These are phyloP conservation scores for Tapirus indicus DNA, from an alignment of 2,797 vertebrate genomes.

Conservation along the genomic window DNA sequence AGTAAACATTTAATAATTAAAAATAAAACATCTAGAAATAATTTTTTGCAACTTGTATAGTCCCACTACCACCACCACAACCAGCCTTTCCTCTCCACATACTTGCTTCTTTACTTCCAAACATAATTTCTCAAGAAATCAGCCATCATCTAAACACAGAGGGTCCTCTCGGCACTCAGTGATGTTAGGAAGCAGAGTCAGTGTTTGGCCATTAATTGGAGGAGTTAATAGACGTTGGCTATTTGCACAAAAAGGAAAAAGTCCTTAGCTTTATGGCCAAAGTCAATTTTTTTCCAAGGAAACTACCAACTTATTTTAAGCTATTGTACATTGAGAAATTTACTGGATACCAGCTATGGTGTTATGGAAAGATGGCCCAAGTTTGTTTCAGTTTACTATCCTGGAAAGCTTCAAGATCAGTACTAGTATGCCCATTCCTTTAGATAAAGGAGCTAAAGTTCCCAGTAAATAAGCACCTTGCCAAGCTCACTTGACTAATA, in stretches of 20 bases:
- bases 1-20: slow-evolving; percentile 22
- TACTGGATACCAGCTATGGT: not conserved
- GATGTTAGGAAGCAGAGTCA: not conserved
- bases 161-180: not conserved
- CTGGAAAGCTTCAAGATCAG: not conserved
- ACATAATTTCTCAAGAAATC: not conserved
- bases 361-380: not conserved
- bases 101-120: slow-evolving; percentile 18
- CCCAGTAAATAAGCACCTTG: not conserved
- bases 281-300: slow-evolving; percentile 2
- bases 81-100: not conserved
- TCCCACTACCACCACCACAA: not conserved
- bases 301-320: not conserved
- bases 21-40: not conserved
- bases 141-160: not conserved
- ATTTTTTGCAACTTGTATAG: not conserved
- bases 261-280: not conserved
- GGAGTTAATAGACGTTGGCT: slow-evolving; percentile 1
- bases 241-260: not conserved
- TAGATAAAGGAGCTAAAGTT: not conserved
- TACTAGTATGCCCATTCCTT: not conserved
- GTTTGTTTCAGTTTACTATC: not conserved
- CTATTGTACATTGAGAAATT: not conserved
- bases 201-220: not conserved
- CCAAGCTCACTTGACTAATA: not conserved